Evolutionary conservation across 2,797 vertebrate species (phyloP).

Genomic region (Apogon hyalosoma): DNA sequence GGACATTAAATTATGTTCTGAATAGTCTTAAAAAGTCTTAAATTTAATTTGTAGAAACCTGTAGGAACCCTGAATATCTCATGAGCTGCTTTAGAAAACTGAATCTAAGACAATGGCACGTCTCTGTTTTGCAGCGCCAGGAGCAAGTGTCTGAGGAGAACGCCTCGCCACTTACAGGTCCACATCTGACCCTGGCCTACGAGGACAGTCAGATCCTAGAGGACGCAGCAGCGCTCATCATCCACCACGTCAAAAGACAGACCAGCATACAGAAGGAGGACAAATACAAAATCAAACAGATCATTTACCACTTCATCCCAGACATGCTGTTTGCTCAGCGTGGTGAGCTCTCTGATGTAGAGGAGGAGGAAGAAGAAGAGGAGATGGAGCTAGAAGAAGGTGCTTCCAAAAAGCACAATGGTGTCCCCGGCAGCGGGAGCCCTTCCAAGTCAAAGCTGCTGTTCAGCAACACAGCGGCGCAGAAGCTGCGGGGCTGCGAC

Average conservation of each 20-base stretch:
- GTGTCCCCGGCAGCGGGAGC: slow-evolving; percentile 80
- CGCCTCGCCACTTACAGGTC: slow-evolving; percentile 85
- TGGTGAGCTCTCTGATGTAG: slow-evolving; percentile 95
- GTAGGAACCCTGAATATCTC: not conserved
- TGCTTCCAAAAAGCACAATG: slow-evolving; percentile 94
- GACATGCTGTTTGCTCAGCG: slow-evolving; percentile 96
- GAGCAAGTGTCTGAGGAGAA: slow-evolving; percentile 96
- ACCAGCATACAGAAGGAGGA: slow-evolving; percentile 98
- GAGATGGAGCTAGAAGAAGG: slow-evolving; percentile 81
- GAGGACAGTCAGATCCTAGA: slow-evolving; percentile 98
- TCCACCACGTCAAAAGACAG: slow-evolving; percentile 98
- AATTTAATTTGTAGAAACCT: too few species aligned
- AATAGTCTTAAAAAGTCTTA: too few species aligned
- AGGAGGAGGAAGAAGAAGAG: slow-evolving; percentile 93
- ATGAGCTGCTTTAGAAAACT: not conserved
- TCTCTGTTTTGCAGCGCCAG: slow-evolving; percentile 86
- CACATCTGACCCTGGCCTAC: slow-evolving; percentile 91
- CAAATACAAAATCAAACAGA: slow-evolving; percentile 99
- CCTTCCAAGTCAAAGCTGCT: slow-evolving; percentile 94
- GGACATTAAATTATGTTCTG: too few species aligned
- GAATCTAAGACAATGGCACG: not conserved
- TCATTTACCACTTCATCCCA: slow-evolving; percentile 97
- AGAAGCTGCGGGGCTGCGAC: slow-evolving; percentile 90
- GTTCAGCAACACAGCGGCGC: slow-evolving; percentile 90
- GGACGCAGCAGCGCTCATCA: slow-evolving; percentile 95